Conservation (phyloP, 2,797 vertebrate genomes). For the Lepilemur ruficaudatus region DNA sequence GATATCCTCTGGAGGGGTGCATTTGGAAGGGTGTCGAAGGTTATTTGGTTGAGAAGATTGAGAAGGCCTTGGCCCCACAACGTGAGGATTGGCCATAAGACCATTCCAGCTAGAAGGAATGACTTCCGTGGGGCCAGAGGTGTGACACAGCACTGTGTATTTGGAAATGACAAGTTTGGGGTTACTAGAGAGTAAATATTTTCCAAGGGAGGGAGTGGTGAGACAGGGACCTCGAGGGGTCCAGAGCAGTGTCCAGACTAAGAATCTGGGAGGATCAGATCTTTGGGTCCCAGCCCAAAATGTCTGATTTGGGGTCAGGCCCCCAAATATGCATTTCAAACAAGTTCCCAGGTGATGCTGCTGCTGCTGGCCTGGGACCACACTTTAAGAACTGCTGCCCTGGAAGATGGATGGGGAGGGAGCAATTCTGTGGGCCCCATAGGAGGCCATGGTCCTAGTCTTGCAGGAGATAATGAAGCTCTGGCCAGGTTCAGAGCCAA, state of each 20-base stretch:
- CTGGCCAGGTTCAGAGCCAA: not conserved
- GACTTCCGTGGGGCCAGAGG: not conserved
- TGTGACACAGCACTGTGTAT: not conserved
- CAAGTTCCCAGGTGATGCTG: not conserved
- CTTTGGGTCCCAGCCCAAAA: not conserved
- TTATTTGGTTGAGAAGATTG: not conserved
- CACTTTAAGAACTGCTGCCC: not conserved
- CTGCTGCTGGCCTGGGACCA: not conserved
- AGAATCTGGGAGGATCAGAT: not conserved
- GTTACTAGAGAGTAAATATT: not conserved
- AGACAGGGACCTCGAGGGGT: not conserved
- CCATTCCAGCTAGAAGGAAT: not conserved
- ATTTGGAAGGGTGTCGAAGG: not conserved
- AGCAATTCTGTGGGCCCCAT: not conserved
- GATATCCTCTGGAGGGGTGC: not conserved
- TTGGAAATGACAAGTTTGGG: not conserved
- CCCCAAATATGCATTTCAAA: not conserved
- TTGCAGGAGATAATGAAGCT: not conserved
- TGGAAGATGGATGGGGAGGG: not conserved
- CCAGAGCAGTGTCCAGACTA: not conserved
- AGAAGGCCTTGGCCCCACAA: not conserved
- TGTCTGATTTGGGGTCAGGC: not conserved
- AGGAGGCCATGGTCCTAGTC: not conserved
- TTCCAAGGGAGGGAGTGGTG: not conserved
- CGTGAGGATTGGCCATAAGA: not conserved